These are phyloP conservation scores for Heterodera carotae DNA, from an alignment of 1,140 invertebrate genomes.

Conservation along the genomic window DNA sequence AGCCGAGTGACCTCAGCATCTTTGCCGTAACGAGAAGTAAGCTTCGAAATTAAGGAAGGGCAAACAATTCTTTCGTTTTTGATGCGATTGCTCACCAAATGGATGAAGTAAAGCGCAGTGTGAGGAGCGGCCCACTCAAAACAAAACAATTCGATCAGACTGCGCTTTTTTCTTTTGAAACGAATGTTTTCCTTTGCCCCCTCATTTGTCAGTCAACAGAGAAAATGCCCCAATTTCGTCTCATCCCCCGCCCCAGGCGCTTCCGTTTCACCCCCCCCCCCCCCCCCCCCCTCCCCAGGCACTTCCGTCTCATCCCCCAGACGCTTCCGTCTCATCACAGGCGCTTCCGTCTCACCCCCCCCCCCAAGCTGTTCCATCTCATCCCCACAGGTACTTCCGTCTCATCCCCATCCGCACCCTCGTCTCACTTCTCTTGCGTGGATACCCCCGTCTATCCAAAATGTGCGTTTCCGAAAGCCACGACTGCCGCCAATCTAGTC, in stretches of 20 bases:
- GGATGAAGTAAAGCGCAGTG: constrained; percentile 64
- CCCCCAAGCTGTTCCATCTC: too few relatives aligned
- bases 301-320: not conserved
- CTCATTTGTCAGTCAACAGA: too few relatives aligned
- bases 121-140: constrained; percentile 62
- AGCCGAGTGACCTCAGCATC: constrained; percentile 62
- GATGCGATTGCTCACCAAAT: constrained; percentile 54
- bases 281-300: not conserved
- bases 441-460: constrained; percentile 64
- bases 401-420: not conserved
- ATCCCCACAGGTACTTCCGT: too few relatives aligned
- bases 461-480: constrained; percentile 53
- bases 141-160: too few relatives aligned
- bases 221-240: too few relatives aligned
- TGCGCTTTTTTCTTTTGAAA: too few relatives aligned
- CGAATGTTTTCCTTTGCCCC: too few relatives aligned
- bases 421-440: constrained; percentile 43
- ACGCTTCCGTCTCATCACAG: not conserved
- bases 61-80: not conserved
- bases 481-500: constrained; percentile 60
- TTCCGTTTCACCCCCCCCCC: not conserved
- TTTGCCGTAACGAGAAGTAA: constrained; percentile 60
- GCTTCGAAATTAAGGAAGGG: constrained; percentile 33
- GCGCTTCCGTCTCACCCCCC: too few relatives aligned
- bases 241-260: too few relatives aligned